phyloP scores from a whole-genome alignment of 2,888 invertebrate genomes.

The Morpho achilles region DNA sequence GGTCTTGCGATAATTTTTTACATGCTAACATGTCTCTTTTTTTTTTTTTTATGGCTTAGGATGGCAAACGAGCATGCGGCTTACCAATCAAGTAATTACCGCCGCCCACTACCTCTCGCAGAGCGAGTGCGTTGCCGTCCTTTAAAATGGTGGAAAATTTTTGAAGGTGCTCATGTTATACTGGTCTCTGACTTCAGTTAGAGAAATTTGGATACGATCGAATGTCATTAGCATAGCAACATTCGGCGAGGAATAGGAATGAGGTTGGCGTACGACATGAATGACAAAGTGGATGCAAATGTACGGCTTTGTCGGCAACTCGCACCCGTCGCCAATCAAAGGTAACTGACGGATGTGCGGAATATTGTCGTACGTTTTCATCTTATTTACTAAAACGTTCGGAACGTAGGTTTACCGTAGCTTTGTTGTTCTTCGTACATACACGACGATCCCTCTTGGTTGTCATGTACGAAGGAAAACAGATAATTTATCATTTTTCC shows the following conservation, averaged over 20 bases:
- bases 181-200: background rate
- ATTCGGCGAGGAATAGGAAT: constrained; percentile 64
- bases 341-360: constrained; percentile 33
- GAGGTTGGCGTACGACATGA: constrained; percentile 63
- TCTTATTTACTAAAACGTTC: constrained; percentile 23
- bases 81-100: too few species aligned
- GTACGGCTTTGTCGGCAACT: constrained; percentile 56
- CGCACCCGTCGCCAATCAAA: constrained; percentile 48
- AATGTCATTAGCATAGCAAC: constrained; percentile 63
- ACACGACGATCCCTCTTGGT: too few species aligned
- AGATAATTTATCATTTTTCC: too few species aligned
- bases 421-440: background rate
- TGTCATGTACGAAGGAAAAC: too few species aligned
- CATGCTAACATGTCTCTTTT: background rate
- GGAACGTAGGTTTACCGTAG: background rate
- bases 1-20: too few species aligned
- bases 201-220: constrained; percentile 48
- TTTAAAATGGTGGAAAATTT: too few species aligned
- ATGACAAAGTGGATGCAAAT: constrained; percentile 77
- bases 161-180: too few species aligned
- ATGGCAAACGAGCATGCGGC: too few species aligned
- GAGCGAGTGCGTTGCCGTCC: too few species aligned
- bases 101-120: too few species aligned
- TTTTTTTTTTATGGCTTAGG: too few species aligned
- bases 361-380: constrained; percentile 28